phyloP scores from a whole-genome alignment of 1,140 invertebrate species.

The Drosophila orena region DNA sequence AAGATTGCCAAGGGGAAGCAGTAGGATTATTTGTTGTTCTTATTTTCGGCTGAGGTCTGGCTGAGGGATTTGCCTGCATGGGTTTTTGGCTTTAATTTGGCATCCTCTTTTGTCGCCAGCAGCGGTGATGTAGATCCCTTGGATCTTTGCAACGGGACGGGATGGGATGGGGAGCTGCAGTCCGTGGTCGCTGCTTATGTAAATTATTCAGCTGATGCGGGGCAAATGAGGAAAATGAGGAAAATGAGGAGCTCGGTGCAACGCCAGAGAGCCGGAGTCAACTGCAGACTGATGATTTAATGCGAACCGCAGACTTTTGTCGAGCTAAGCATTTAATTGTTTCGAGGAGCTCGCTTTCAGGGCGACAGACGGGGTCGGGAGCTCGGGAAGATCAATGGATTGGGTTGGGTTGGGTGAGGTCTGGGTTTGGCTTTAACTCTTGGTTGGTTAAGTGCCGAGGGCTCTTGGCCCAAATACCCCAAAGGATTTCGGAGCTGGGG shows the following conservation, averaged over 20 bases:
- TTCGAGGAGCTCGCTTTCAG: slow-evolving; percentile 52
- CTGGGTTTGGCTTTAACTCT: slow-evolving; percentile 1
- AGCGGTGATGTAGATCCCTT: slow-evolving; percentile 21
- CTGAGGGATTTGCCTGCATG: slow-evolving; percentile 79
- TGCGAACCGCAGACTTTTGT: slow-evolving; percentile 82
- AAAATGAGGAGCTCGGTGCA: slow-evolving; percentile 10
- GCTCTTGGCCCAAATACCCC: slow-evolving; percentile 8
- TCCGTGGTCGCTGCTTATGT: slow-evolving; percentile 78
- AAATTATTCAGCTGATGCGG: slow-evolving; percentile 71
- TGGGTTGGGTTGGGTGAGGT: slow-evolving; percentile 5
- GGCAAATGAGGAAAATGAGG: slow-evolving; percentile 38
- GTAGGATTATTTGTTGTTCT: slow-evolving; percentile 40
- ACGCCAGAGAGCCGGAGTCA: slow-evolving; percentile 42
- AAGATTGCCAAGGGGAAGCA: slow-evolving; percentile 28
- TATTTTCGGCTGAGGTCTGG: slow-evolving; percentile 52
- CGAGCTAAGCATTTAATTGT: slow-evolving; percentile 83
- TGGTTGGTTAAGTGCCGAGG: slow-evolving; percentile 12
- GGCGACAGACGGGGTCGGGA: neutral
- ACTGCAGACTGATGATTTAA: slow-evolving; percentile 79
- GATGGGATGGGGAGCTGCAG: slow-evolving; percentile 45
- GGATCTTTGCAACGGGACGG: neutral
- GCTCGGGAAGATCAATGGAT: slow-evolving; percentile 16
- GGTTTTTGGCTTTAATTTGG: slow-evolving; percentile 77
- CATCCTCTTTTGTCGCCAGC: slow-evolving; percentile 58
- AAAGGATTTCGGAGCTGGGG: slow-evolving; percentile 5